Evolutionary conservation across 2,113 vertebrate species (phyloP), one percentile per base, ranked within the genome.

Genomic region (Hemiprocne comata): DNA sequence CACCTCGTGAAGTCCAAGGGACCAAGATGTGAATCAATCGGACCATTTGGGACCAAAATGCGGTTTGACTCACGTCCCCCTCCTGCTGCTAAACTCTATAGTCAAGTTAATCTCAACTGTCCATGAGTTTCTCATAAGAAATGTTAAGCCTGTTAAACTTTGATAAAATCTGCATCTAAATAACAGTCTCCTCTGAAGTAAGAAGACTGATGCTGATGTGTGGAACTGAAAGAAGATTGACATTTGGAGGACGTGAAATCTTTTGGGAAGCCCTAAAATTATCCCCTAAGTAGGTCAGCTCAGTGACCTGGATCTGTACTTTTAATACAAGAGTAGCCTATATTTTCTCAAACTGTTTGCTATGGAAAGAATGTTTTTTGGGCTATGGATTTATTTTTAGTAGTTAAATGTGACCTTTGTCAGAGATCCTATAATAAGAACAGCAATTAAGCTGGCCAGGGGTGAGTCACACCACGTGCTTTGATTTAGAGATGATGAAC

Each of bases 191-290:
- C 70, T 94, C 88, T 72, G 89, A 94, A 93, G 81, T 78, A 73
- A 71, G 91, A 72, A 64, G 73, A 71, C 84, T 81, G 48, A 17
- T 36, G 60, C 51, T 93, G 86, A 94, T 91, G 84, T 7, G 1
- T 82, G 83, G 92, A 89, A 61, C 25, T 40, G 84, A 84, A 87
- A 81, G 14, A 83, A 78, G 85, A 93, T 81, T 94, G 93, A 76
- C 94, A 93, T 97, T 97, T 98, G 94, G 93, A 97, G 85, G 95
- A 81, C 51, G 0, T 85, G 36, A 65, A 96, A 73, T 90, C 92
- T 97, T 97, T 96, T 80, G 95, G 97, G 95, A 97, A 91, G 80
- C 62, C 70, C 92, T 89, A 95, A 95, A 97, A 97, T 97, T 97
- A 97, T 92, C 87, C 93, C 60, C 70, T 74, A 97, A 97, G 73